Evolutionary conservation across 2,888 invertebrate species (phyloP).

Genomic region (Calephelis perditalis): DNA sequence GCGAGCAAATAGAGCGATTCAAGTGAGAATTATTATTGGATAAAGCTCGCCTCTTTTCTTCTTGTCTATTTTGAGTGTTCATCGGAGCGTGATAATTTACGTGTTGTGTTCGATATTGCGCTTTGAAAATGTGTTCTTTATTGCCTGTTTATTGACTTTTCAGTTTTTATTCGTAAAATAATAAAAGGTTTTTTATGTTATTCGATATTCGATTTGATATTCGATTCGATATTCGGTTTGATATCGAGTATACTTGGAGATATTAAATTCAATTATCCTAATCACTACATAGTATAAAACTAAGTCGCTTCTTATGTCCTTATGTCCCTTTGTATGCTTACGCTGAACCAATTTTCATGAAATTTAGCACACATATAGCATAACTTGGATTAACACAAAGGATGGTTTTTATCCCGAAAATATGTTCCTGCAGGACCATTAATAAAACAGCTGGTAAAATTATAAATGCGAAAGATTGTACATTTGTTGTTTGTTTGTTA

Average conservation of each 20-base stretch:
- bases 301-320: too few species aligned
- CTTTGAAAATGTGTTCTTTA: slow-evolving; percentile 42
- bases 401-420: too few species aligned
- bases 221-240: not conserved
- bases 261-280: too few species aligned
- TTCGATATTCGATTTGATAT: slow-evolving; percentile 20
- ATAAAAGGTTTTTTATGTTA: not conserved
- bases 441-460: too few species aligned
- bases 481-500: too few species aligned
- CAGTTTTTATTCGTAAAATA: slow-evolving; percentile 12
- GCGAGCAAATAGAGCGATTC: slow-evolving; percentile 72
- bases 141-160: slow-evolving; percentile 33
- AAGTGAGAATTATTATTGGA: slow-evolving; percentile 76
- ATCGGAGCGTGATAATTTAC: slow-evolving; percentile 58
- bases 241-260: slow-evolving; percentile 21
- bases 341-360: too few species aligned
- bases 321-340: too few species aligned
- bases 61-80: slow-evolving; percentile 66
- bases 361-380: too few species aligned
- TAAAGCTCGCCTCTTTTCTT: slow-evolving; percentile 64
- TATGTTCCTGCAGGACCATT: too few species aligned
- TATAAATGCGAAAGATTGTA: too few species aligned
- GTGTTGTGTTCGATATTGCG: slow-evolving; percentile 57
- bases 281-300: too few species aligned
- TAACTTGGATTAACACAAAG: too few species aligned